Conservation (phyloP, 1,140 invertebrate species). For the Aphelenchoides fujianensis region DNA sequence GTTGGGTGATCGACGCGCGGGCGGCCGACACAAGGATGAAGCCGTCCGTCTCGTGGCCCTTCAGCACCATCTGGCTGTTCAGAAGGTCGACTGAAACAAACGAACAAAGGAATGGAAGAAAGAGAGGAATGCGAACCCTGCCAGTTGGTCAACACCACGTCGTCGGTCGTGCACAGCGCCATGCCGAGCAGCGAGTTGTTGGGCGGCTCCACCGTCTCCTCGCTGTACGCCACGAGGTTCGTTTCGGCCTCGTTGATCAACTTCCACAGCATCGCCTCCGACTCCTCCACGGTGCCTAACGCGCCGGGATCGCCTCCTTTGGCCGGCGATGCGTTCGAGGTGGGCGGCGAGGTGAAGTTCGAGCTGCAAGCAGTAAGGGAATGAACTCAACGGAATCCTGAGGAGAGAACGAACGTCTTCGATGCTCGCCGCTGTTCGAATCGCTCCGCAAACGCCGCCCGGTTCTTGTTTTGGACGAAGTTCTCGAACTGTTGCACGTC, state of each 20-base stretch:
- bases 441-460: conserved; percentile 7
- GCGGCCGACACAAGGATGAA: conserved; percentile 94
- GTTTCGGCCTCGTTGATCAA: conserved; percentile 85
- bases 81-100: conserved; percentile 91
- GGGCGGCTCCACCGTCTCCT: conserved; percentile 69
- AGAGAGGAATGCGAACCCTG: no score
- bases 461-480: neutral
- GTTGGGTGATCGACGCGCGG: conserved; percentile 85
- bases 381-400: conserved; percentile 5
- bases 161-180: conserved; percentile 79
- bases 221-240: conserved; percentile 64
- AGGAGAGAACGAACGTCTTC: conserved; percentile 4
- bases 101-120: conserved; percentile 52
- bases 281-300: conserved; percentile 12
- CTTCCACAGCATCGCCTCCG: conserved; percentile 79
- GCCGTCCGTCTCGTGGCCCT: conserved; percentile 75
- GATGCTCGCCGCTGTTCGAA: conserved; percentile 1
- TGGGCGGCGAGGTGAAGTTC: neutral
- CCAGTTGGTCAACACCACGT: conserved; percentile 86
- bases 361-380: no score
- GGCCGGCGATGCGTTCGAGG: neutral
- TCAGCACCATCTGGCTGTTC: conserved; percentile 90
- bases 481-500: neutral
- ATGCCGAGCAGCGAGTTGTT: conserved; percentile 72
- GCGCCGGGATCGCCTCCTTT: conserved; percentile 14